Evolutionary conservation across 2,113 vertebrate genomes (phyloP).

Genomic region (Serinus canaria): DNA sequence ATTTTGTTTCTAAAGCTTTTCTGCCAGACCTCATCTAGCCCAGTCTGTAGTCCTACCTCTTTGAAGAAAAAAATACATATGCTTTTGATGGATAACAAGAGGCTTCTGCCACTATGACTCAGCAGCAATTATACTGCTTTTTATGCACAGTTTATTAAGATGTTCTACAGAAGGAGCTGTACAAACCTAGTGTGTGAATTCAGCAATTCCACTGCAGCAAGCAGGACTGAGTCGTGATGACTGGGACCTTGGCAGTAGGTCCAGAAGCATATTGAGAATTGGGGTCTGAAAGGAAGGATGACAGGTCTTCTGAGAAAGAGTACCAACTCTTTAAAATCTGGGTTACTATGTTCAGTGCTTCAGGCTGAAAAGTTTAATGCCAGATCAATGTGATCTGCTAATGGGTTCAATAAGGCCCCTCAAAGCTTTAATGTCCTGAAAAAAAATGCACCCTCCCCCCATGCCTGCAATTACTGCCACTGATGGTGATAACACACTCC

Average conservation of each 20-base stretch:
- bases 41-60: not conserved
- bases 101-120: not conserved
- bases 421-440: slow-evolving; percentile 14
- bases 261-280: not conserved
- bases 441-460: not conserved
- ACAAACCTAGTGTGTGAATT: not conserved
- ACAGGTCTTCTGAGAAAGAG: not conserved
- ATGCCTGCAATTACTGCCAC: slow-evolving; percentile 12
- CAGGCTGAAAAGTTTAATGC: not conserved
- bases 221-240: not conserved
- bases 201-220: not conserved
- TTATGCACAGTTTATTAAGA: not conserved
- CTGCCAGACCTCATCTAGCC: not conserved
- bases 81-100: not conserved
- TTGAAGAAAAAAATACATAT: not conserved
- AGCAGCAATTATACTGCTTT: not conserved
- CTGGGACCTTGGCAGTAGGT: not conserved
- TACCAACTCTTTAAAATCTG: not conserved
- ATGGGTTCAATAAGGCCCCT: slow-evolving; percentile 21
- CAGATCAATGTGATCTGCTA: slow-evolving; percentile 16
- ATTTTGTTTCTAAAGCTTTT: not conserved
- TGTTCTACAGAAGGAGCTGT: not conserved
- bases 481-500: slow-evolving; percentile 30
- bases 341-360: not conserved
- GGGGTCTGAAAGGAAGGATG: not conserved